Evolutionary conservation across 2,797 vertebrate genomes (phyloP), one percentile per base, ranked within the genome.

Genomic region (Vultur gryphus): DNA sequence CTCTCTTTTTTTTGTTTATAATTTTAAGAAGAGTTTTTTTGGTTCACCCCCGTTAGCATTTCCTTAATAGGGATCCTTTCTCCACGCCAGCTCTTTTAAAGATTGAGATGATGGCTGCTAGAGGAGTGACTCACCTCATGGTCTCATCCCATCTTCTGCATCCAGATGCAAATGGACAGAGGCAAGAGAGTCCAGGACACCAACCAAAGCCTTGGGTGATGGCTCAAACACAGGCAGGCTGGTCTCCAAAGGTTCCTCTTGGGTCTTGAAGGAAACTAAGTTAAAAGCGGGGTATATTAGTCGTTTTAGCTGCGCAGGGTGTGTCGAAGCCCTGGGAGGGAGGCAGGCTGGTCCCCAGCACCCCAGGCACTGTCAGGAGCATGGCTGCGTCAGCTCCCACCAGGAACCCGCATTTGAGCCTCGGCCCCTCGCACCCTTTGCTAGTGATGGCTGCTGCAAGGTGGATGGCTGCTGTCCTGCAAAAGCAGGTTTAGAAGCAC

Each of bases 41-140:
- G 1, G 12, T 86, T 84, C 26, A 39, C n/a, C 28, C 5, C 21
- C 15, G n/a, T 76, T 62, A 81, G 10, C 25, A 70, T 80, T 89
- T 84, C 61, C 54, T 82, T 90, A 84, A 65, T 35, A 69, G 69
- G 62, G 77, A 69, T 82, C 44, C 3, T 79, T 90, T 81, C 39
- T 86, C 39, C 44, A 25, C 3, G 7, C 5, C 64, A 91, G 52
- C 39, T n/a, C 70, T 84, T 89, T 62, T 73, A 79, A 64, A 92
- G 84, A 61, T 65, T 55, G 67, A 37, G 61, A 41, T 44, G 48
- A 25, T 16, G 19, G 21, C n/a, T 54, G 57, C 58, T 75, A 52
- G 43, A 54, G 24, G 48, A 79, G 48, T 31, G 51, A 80, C 20
- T 76, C n/a, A 19, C 9, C 37, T 87, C 28, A 33, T 5, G 15